Conservation (phyloP, 2,113 vertebrate species). For the Bos javanicus region DNA sequence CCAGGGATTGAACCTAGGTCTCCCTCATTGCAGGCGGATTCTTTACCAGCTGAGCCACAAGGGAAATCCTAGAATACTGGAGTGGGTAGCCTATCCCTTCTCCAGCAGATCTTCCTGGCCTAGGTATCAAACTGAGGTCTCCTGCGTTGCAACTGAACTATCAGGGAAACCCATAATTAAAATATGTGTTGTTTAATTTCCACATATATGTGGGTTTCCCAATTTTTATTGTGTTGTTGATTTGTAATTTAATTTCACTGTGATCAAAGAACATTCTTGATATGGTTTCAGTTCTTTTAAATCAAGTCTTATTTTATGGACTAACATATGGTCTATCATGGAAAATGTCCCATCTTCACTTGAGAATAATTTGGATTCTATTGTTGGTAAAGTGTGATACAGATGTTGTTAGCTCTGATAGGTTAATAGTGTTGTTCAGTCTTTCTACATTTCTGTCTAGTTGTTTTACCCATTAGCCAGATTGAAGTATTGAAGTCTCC, state of each 20-base stretch:
- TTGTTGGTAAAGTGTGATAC: neutral
- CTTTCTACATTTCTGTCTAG: neutral
- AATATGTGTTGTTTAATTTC: neutral
- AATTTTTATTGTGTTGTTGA: neutral
- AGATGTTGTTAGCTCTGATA: neutral
- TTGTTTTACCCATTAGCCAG: neutral
- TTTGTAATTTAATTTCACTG: neutral
- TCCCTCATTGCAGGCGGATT: neutral
- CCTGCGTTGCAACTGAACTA: neutral
- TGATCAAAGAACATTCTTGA: neutral
- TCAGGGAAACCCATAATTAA: neutral
- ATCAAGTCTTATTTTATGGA: neutral
- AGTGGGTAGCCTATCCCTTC: neutral
- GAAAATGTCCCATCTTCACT: neutral
- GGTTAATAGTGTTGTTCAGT: neutral
- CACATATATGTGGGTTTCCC: neutral
- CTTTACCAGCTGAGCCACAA: neutral
- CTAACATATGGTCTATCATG: neutral
- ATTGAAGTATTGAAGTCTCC: neutral
- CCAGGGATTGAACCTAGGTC: neutral
- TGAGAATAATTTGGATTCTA: neutral
- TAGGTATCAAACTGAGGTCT: neutral
- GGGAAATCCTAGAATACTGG: neutral
- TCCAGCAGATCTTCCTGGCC: neutral
- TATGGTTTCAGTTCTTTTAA: neutral